Conservation (phyloP, 2,888 invertebrate genomes). For the Trilocha varians region DNA sequence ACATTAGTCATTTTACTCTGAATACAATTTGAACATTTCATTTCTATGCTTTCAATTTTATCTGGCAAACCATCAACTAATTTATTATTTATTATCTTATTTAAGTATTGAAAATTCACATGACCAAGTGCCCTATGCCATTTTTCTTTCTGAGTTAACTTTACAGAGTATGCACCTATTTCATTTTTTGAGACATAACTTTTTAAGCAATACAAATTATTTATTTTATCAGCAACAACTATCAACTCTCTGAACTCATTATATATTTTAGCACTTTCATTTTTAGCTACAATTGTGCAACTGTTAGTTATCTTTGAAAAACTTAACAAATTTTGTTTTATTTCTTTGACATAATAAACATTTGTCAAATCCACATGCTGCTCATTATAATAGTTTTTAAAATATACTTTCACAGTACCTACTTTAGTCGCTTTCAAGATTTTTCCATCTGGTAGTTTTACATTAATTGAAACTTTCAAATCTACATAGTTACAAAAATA, state of each 20-base stretch:
- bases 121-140: constrained; percentile 16
- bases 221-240: constrained; percentile 14
- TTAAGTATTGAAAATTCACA: no score
- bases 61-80: constrained; percentile 18
- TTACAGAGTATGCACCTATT: no score
- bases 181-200: constrained; percentile 7
- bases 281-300: no score
- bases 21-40: constrained; percentile 21
- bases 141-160: no score
- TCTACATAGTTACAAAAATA: constrained; percentile 10
- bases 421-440: constrained; percentile 10
- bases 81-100: no score
- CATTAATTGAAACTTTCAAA: constrained; percentile 9
- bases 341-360: no score
- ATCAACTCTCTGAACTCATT: constrained; percentile 14
- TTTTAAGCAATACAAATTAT: constrained; percentile 14
- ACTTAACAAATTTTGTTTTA: constrained; percentile 18
- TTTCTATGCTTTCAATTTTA: constrained; percentile 14
- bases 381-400: constrained; percentile 10
- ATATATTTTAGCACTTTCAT: constrained; percentile 17
- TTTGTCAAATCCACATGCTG: constrained; percentile 12
- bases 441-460: constrained; percentile 11
- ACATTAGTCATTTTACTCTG: constrained; percentile 18
- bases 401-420: constrained; percentile 13
- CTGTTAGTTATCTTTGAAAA: constrained; percentile 17